Evolutionary conservation across 2,113 vertebrate species (phyloP), one percentile per base, ranked within the genome.

Genomic region (Tilapia sparmanii): DNA sequence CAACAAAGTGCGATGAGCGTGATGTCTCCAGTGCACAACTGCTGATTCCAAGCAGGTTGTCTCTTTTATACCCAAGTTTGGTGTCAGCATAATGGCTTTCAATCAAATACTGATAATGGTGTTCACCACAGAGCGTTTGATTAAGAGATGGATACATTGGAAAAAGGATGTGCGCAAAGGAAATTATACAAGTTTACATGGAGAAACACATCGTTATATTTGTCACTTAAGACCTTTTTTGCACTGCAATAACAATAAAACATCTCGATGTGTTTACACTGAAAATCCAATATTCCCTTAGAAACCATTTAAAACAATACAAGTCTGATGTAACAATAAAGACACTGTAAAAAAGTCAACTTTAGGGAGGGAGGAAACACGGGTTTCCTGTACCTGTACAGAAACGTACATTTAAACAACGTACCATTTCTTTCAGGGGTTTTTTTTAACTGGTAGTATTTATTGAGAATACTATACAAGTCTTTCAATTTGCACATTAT

Each of bases 121-220:
- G 53, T 78, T 80, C 82, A 31, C 42, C 35, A 15, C n/a, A 5
- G 83, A 84, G 22, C 45, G 5, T 55, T 45, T 26, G 82, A 95
- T 95, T 83, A 35, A 54, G 68, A 38, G 81, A 86, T 50, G 11
- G 88, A 66, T 45, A 57, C 79, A 53, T 2, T 13, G 82, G 61
- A 22, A 91, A 59, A 22, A 91, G 91, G 91, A 92, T 87, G 90
- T 93, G 91, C 90, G 93, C 92, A 92, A 73, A 87, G 93, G 92
- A 93, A 93, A 76, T 15, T 13, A 82, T 19, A 11, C 83, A 61
- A 52, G 35, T 33, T n/a, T 80, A 63, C 66, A 35, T 86, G 53
- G 47, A 82, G 52, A 79, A 82, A 85, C 16, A 84, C 24, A 71
- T 93, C 79, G 76, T 47, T 71, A 19, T 59, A 61, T 42, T 78